These are phyloP conservation scores for Iselma pallidipennis DNA, from an alignment of 2,888 invertebrate genomes.

Conservation along the genomic window DNA sequence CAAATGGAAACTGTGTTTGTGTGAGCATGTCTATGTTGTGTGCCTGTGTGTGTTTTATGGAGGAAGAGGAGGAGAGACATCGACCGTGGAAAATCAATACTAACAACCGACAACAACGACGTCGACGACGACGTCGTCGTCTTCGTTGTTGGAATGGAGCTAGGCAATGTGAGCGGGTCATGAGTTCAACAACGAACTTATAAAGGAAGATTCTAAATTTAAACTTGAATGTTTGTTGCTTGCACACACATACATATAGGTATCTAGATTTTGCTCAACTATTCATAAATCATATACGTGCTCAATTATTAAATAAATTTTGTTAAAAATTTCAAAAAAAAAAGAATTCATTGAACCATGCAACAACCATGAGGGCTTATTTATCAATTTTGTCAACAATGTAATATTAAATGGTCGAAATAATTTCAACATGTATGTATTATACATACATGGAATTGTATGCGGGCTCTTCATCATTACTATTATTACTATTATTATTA, in stretches of 20 bases:
- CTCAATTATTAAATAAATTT: neutral
- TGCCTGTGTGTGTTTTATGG: no score
- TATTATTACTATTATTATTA: neutral
- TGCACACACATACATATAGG: slow-evolving; percentile 3
- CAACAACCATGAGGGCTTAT: neutral
- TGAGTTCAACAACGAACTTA: slow-evolving; percentile 38
- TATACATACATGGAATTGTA: neutral
- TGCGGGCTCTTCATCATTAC: neutral
- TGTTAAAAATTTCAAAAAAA: no score
- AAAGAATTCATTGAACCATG: neutral
- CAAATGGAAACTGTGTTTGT: slow-evolving; percentile 21
- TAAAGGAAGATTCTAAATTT: slow-evolving; percentile 40
- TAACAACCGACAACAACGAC: slow-evolving; percentile 7
- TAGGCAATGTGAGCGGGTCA: slow-evolving; percentile 33
- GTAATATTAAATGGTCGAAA: no score
- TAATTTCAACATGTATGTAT: neutral
- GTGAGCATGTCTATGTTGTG: no score
- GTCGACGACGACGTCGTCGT: neutral
- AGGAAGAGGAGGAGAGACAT: slow-evolving; percentile 13
- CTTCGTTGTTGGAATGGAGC: slow-evolving; percentile 28
- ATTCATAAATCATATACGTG: no score
- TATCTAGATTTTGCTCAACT: neutral
- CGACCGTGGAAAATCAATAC: slow-evolving; percentile 31
- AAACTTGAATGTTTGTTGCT: slow-evolving; percentile 23
- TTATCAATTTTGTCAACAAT: neutral